Evolutionary conservation across 2,797 vertebrate genomes (phyloP), one percentile per base, ranked within the genome.

Genomic region (Varecia variegata): DNA sequence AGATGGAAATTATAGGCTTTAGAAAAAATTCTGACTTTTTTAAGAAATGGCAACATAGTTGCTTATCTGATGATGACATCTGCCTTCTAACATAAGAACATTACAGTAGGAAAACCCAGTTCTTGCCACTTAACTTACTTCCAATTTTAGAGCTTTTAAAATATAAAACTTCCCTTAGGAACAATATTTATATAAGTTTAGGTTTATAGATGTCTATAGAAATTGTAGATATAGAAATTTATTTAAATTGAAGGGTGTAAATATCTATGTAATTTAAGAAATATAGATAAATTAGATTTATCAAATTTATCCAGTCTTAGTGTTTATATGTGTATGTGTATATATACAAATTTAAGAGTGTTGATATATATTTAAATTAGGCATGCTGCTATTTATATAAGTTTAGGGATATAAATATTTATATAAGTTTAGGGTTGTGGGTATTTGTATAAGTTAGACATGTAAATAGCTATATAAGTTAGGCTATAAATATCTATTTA

Each of bases 1-100:
- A 95, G 74, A 96, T 62, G 14, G 52, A 97, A 94, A 89, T 86
- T 86, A 52, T 60, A 38, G 70, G 56, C 23, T 90, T 74, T 35
- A 52, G 52, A 82, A 95, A 76, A 50, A 56, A 32, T 56, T 5
- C 14, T 50, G 40, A 58, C 0, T 67, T 30, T 58, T 30, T 40
- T 30, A 38, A 88, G 3, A 56, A 56, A 47, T 91, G 40, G 45
- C 10, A 71, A 3, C 8, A 45, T 67, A 96, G 7, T 1, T 23
- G 65, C 6, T 60, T 50, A 70, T 43, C 2, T 43, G 30, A 15
- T 45, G 20, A 56, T 40, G 56, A 23, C 56, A n/a, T 62, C 18
- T 77, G 2, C 45, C 20, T 86, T 83, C 20, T 8, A 67, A 56
- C 30, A 56, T 20, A 88, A 71, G 7, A 90, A 50, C 0, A 30